Base-by-base conservation (phyloP, 2,797 vertebrate genomes). In the Sebastes trivittatus region DNA sequence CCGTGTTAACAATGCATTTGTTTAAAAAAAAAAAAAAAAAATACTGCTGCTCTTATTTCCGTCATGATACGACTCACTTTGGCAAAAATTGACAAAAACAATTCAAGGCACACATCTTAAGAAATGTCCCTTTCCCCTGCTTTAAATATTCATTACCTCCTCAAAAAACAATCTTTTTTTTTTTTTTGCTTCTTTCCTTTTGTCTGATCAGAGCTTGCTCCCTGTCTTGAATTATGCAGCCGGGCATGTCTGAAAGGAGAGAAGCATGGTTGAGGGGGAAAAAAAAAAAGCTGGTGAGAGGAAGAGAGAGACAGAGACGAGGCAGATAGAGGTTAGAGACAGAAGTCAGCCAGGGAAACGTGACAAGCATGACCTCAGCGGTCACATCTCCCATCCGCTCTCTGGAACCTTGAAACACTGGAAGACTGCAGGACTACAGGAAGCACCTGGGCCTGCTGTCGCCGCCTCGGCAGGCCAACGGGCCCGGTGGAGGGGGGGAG, bases 111-210 rank as follows among this genome's bases (percentile, higher is more conserved):
- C 72, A 59, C 42, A 59, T 14, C 55, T 82, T 75, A 72, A 86
- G 71, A 86, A 79, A 72, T 78, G 75, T 72, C 72, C 71, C 77
- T 81, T 36, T 69, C 78, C 18, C 27, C 67, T 72, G 46, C 71
- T 85, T 93, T 81, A 92, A 95, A 88, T 93, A 94, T 93, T 88
- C 34, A 90, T 86, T 42, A 49, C 56, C 64, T 77, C 79, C 81
- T 87, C 46, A 60, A 72, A 84, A 87, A 68, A 61, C 49, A 42
- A 32, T 27, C 7, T 14, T 4, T 32, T 76, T 42, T 60, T 60
- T 68, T 81, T 54, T 18, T n/a, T 20, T 25, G 9, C 42, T 72
- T 78, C 73, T 75, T 70, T 74, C 70, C 63, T 85, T 78, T 77
- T 71, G 59, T 91, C 81, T 88, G 87, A 89, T 90, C 89, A 83